Evolutionary conservation across 2,888 invertebrate species (phyloP).

Genomic region (Perizoma flavofasciatum): DNA sequence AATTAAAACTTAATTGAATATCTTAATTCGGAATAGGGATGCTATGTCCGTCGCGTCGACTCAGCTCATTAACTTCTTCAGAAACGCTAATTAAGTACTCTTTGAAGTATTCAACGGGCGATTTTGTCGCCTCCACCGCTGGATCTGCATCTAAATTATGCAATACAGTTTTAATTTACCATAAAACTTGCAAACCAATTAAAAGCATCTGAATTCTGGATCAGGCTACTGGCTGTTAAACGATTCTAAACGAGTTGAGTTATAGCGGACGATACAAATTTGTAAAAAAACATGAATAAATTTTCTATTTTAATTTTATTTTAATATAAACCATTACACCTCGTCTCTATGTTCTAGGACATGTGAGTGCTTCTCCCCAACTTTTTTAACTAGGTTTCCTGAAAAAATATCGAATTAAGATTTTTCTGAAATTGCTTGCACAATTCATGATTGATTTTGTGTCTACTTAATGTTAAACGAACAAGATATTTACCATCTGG

Average conservation of each 20-base stretch:
- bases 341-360: too few relatives aligned
- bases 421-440: too few relatives aligned
- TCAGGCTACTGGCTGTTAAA: constrained; percentile 5
- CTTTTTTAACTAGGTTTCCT: too few relatives aligned
- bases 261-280: too few relatives aligned
- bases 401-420: too few relatives aligned
- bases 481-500: too few relatives aligned
- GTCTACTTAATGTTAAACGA: too few relatives aligned
- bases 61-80: constrained; percentile 70
- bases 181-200: constrained; percentile 55
- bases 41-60: constrained; percentile 47
- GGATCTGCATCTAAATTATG: constrained; percentile 61
- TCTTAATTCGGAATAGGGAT: constrained; percentile 45
- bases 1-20: constrained; percentile 44
- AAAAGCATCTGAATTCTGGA: constrained; percentile 29
- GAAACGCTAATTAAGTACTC: constrained; percentile 69
- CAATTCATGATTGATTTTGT: too few relatives aligned
- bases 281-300: too few relatives aligned
- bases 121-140: constrained; percentile 54
- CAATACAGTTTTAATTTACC: constrained; percentile 56
- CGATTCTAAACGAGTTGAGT: background rate
- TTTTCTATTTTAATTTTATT: too few relatives aligned
- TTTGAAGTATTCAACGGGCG: constrained; percentile 68
- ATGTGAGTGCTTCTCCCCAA: too few relatives aligned
- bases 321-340: too few relatives aligned